Base-by-base conservation (phyloP, 1,140 invertebrate genomes). In the Zelostemma sp. region DNA sequence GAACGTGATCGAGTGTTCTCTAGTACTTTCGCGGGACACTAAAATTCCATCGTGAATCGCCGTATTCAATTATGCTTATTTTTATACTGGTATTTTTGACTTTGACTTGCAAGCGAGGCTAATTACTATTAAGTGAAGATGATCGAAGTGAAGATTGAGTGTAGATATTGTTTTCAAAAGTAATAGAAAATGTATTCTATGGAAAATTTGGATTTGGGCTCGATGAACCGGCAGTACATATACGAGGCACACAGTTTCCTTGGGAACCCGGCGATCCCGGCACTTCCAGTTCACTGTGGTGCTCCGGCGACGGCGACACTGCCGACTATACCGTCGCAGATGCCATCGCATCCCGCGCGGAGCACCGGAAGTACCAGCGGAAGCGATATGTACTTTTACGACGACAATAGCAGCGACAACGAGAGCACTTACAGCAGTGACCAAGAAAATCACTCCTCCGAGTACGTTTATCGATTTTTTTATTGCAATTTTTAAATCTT, bases 151-250 rank as follows among this genome's bases (percentile, higher is more conserved):
- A n/a, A n/a, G n/a, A n/a, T n/a, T n/a, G n/a, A n/a, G n/a, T n/a
- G n/a, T n/a, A n/a, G n/a, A n/a, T n/a, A n/a, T 31, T 31, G 28
- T 31, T 31, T 31, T 31, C 28, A 11, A 38, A 1, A 38, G 35
- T 11, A 11, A 1, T 38, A 2, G 35, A 41, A 78, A 43, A 86
- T 87, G 85, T 87, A 87, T 73, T 85, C 82, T 2, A 86, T 88
- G 84, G 86, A 88, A n/a, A 86, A 87, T 75, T 73, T 87, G 35
- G 86, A 87, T 54, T 56, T 86, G 17, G 86, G 87, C 28, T 83
- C 83, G 53, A 85, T 87, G 73, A 87, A 87, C 53, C 78, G 86
- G 3, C 87, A 88, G 74, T 88, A 87, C 51, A 85, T 88, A 54
- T 87, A 88, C 74, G 87, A 88, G 50, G 76, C 86, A 0, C 84